A percentile compares a stretch with the other conserved stretches of the same genome.
phyloP scores from a whole-genome alignment of 2,797 vertebrate species.

The Mormyrus hasselquistii region DNA sequence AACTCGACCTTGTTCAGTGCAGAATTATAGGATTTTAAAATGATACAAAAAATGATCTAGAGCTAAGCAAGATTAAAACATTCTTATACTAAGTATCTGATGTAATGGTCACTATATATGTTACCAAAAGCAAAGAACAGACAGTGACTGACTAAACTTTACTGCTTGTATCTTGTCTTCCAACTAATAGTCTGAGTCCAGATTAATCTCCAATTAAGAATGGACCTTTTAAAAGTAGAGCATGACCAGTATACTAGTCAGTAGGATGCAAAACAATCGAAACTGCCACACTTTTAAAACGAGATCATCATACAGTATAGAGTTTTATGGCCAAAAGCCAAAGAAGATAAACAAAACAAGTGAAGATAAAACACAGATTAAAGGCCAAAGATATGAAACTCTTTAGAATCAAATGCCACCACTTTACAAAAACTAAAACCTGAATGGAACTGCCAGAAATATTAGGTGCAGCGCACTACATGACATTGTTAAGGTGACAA shows the following conservation, averaged over 20 bases:
- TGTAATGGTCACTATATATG: background rate
- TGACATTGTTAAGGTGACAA: background rate
- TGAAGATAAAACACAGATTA: background rate
- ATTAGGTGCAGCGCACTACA: background rate
- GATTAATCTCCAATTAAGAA: background rate
- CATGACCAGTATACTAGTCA: background rate
- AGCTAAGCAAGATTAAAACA: background rate
- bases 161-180: background rate
- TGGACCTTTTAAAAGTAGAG: background rate
- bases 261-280: background rate
- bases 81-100: background rate
- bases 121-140: background rate
- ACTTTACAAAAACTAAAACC: background rate
- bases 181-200: background rate
- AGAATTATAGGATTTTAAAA: background rate
- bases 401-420: background rate
- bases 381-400: background rate
- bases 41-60: background rate
- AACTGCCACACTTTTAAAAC: background rate
- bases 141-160: background rate
- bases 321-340: background rate
- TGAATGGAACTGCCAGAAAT: background rate
- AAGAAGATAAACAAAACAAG: background rate
- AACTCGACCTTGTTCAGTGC: background rate
- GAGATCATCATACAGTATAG: background rate